Conservation (phyloP, 2,797 vertebrate species). For the Bradypodion ventrale region DNA sequence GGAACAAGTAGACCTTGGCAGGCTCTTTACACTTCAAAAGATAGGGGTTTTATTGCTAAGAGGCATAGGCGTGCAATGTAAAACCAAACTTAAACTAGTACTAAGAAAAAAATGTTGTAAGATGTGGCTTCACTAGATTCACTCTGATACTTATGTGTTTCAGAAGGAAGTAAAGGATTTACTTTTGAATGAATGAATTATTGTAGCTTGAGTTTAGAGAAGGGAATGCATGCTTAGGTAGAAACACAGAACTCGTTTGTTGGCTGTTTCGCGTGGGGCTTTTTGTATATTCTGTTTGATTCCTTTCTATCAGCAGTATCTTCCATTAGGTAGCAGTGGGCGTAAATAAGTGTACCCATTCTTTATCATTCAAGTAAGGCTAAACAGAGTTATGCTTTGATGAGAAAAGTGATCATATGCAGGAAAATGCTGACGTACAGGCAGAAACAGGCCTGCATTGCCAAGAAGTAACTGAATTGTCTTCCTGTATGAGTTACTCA, state of each 20-base stretch:
- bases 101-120: background rate
- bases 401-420: background rate
- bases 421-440: background rate
- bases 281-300: background rate
- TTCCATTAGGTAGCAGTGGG: background rate
- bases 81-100: background rate
- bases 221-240: background rate
- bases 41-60: background rate
- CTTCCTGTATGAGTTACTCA: background rate
- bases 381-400: background rate
- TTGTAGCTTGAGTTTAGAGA: background rate
- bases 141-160: background rate
- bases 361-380: background rate
- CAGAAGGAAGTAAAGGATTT: constrained; percentile 1
- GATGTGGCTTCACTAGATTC: background rate
- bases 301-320: background rate
- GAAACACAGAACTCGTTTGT: background rate
- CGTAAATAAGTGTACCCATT: background rate
- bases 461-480: background rate
- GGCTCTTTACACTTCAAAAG: background rate
- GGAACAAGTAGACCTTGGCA: constrained; percentile 5
- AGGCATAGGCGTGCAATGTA: background rate
- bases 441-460: background rate
- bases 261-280: background rate
- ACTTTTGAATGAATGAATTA: background rate